Conservation (phyloP, 2,113 vertebrate species). For the Malurus alboscapulatus region DNA sequence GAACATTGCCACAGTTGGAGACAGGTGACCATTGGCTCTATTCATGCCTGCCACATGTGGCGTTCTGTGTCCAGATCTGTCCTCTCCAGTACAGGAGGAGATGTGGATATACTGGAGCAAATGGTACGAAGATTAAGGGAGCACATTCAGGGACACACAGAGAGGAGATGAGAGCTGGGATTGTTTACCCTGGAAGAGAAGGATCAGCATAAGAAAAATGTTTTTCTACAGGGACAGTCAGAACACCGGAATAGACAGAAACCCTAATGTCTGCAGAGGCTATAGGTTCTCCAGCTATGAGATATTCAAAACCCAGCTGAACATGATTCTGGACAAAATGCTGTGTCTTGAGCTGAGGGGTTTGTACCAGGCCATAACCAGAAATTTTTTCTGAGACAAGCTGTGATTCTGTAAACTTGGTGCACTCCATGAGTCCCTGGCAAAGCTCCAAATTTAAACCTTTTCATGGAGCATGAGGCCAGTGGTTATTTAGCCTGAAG, state of each 20-base stretch:
- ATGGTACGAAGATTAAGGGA: background rate
- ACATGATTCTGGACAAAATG: background rate
- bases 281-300: background rate
- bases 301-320: background rate
- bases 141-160: accelerated
- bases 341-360: background rate
- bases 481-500: background rate
- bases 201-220: background rate
- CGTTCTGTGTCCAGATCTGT: background rate
- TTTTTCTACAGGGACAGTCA: background rate
- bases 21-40: background rate
- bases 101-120: background rate
- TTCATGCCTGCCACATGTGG: background rate
- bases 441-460: background rate
- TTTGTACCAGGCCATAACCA: background rate
- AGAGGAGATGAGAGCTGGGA: background rate
- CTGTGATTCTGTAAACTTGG: background rate
- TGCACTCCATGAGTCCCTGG: background rate
- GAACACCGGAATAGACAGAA: background rate
- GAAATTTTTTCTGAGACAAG: background rate
- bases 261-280: background rate
- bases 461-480: background rate
- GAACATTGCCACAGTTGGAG: accelerated
- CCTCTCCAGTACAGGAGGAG: background rate
- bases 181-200: background rate